Conservation (phyloP, 1,140 invertebrate genomes). For the Copidosoma floridanum region DNA sequence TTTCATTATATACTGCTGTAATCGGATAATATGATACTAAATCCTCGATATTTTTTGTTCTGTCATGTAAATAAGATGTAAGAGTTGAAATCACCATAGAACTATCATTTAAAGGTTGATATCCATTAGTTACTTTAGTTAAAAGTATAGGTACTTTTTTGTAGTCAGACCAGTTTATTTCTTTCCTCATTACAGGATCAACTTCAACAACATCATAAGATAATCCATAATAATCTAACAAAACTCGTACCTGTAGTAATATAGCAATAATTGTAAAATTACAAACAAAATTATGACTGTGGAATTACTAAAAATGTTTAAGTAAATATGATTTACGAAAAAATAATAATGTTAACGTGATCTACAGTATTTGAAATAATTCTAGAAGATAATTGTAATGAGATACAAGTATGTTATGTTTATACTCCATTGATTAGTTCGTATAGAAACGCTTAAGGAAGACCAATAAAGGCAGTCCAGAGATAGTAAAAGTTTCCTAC, state of each 20-base stretch:
- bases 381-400: too few species aligned
- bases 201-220: slow-evolving; percentile 97
- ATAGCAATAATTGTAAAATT: background rate
- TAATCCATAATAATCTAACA: slow-evolving; percentile 90
- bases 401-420: too few species aligned
- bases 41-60: slow-evolving; percentile 63
- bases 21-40: slow-evolving; percentile 81
- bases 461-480: too few species aligned
- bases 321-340: too few species aligned
- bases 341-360: too few species aligned
- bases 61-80: slow-evolving; percentile 73
- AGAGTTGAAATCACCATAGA: slow-evolving; percentile 90
- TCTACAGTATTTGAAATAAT: too few species aligned
- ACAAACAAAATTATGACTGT: too few species aligned
- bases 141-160: slow-evolving; percentile 96
- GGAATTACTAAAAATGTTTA: too few species aligned
- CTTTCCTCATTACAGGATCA: slow-evolving; percentile 85
- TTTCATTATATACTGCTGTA: slow-evolving; percentile 68
- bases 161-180: slow-evolving; percentile 92
- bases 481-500: too few species aligned
- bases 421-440: too few species aligned
- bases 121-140: slow-evolving; percentile 69
- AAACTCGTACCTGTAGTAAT: slow-evolving; percentile 68
- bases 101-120: slow-evolving; percentile 89
- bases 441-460: too few species aligned